These are phyloP conservation scores for Raja brachyura DNA, from an alignment of 2,113 vertebrate genomes.

Conservation along the genomic window DNA sequence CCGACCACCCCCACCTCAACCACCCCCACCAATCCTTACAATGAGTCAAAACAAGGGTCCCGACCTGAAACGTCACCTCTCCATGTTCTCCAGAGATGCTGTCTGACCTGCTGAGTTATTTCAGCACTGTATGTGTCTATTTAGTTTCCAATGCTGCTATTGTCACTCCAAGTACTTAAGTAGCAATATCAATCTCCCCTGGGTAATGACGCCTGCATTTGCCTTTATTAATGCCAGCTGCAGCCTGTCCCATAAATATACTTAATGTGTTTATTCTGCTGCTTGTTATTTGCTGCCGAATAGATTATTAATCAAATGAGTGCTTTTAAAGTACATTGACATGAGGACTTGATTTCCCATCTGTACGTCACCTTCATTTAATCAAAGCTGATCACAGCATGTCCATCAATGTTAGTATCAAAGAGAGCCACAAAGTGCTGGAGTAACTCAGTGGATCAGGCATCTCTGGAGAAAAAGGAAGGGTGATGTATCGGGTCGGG, in stretches of 20 bases:
- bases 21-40: no score
- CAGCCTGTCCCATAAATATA: neutral
- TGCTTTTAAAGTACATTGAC: neutral
- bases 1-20: no score
- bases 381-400: neutral
- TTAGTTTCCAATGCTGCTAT: neutral
- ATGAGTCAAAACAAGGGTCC: no score
- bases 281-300: neutral
- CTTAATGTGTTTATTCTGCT: neutral
- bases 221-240: neutral
- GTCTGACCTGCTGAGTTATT: no score
- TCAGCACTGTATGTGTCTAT: no score
- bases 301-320: slow-evolving; percentile 8
- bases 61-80: no score
- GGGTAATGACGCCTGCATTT: neutral
- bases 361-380: neutral
- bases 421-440: neutral
- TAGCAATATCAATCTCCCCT: neutral
- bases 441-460: no score
- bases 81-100: no score
- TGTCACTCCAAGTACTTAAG: neutral
- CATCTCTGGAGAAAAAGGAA: no score
- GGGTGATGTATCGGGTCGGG: no score
- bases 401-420: neutral
- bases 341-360: neutral